A percentile compares a stretch with the other conserved stretches of the same genome.
Conservation (phyloP, 2,888 invertebrate species). For the Agonopterix subpropinquella region DNA sequence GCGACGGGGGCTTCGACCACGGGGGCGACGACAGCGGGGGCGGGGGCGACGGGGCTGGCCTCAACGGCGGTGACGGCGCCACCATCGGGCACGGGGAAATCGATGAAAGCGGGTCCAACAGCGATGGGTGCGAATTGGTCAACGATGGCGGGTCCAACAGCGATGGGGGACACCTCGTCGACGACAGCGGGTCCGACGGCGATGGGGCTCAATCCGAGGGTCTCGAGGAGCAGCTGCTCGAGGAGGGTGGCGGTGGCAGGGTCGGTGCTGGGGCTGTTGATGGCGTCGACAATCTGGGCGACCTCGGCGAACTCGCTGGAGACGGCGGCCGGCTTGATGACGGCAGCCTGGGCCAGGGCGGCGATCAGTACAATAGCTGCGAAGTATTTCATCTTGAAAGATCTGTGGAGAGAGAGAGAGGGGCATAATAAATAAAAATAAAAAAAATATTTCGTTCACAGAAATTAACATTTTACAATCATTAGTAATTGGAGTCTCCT, state of each 20-base stretch:
- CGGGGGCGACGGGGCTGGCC: slow-evolving; percentile 4
- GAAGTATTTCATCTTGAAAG: slow-evolving; percentile 49
- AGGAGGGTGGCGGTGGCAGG: slow-evolving; percentile 36
- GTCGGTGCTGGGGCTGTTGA: slow-evolving; percentile 34
- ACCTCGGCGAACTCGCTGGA: slow-evolving; percentile 22
- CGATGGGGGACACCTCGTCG: slow-evolving; percentile 6
- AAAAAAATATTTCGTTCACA: too few relatives aligned
- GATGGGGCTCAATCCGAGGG: slow-evolving; percentile 12
- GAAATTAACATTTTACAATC: too few relatives aligned
- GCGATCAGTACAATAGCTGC: slow-evolving; percentile 42
- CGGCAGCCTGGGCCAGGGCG: slow-evolving; percentile 32
- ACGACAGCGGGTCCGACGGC: slow-evolving; percentile 9
- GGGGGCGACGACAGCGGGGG: slow-evolving; percentile 6
- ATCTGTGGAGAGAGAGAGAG: slow-evolving; percentile 16
- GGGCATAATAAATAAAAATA: too few relatives aligned
- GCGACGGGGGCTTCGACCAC: slow-evolving; percentile 3
- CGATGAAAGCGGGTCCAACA: slow-evolving; percentile 12
- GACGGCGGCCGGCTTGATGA: slow-evolving; percentile 19
- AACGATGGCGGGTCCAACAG: slow-evolving; percentile 13
- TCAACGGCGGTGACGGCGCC: slow-evolving; percentile 3
- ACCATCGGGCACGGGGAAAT: slow-evolving; percentile 4
- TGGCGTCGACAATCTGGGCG: slow-evolving; percentile 39
- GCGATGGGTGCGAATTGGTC: slow-evolving; percentile 7
- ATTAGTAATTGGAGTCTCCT: too few relatives aligned
- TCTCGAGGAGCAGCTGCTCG: slow-evolving; percentile 13